These are phyloP conservation scores for Dasyornis broadbenti DNA, from an alignment of 2,113 vertebrate species.

Conservation along the genomic window DNA sequence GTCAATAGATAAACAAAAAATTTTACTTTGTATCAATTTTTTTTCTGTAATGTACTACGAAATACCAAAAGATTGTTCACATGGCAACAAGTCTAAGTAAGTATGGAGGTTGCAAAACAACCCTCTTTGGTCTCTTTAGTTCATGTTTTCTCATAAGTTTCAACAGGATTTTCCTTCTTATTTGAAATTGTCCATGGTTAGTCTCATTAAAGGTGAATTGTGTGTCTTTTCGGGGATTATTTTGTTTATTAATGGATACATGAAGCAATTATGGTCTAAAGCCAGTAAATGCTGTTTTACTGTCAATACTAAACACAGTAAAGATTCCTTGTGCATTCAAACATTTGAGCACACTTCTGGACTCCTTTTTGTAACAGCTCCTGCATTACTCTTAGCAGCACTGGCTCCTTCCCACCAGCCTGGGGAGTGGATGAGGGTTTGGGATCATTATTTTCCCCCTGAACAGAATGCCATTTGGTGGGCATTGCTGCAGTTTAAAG, in stretches of 20 bases:
- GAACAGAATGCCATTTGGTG: background rate
- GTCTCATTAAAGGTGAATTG: background rate
- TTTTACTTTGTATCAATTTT: background rate
- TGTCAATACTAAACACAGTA: background rate
- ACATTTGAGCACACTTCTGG: background rate
- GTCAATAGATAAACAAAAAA: background rate
- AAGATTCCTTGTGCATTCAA: background rate
- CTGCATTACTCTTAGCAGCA: fast-evolving
- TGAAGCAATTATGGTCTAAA: background rate
- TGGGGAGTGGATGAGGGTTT: background rate
- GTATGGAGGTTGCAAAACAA: background rate
- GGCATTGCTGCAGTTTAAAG: background rate
- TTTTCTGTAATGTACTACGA: background rate
- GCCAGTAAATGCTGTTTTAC: background rate
- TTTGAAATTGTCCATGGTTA: background rate
- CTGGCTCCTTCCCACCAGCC: background rate
- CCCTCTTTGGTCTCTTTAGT: background rate
- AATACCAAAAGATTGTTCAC: background rate
- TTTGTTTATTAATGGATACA: background rate
- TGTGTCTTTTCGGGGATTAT: background rate
- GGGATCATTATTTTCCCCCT: background rate
- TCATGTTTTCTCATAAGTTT: background rate
- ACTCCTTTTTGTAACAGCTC: background rate
- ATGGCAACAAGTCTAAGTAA: background rate
- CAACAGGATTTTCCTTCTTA: background rate